phyloP scores from a whole-genome alignment of 2,113 vertebrate species.

The Nicator chloris region DNA sequence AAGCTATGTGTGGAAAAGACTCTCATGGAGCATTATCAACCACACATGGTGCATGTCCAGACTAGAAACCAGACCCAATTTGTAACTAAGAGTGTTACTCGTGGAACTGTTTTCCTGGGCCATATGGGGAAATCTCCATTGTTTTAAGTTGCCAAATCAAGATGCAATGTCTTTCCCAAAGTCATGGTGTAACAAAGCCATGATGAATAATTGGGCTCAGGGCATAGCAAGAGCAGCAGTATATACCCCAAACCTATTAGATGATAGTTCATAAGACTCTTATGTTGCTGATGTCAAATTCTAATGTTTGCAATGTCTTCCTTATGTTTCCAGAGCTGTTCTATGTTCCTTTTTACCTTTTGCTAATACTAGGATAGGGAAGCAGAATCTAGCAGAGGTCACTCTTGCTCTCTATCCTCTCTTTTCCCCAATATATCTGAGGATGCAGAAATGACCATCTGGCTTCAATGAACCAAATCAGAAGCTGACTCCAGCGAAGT shows the following conservation, averaged over 20 bases:
- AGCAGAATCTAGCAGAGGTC: not conserved
- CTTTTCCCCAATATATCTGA: accelerated
- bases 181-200: not conserved
- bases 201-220: not conserved
- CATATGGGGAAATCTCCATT: not conserved
- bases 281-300: not conserved
- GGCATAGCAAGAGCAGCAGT: not conserved
- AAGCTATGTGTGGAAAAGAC: not conserved
- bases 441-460: not conserved
- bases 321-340: not conserved
- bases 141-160: not conserved
- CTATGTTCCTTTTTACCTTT: not conserved
- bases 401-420: not conserved
- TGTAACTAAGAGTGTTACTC: not conserved
- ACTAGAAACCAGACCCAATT: not conserved
- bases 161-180: not conserved
- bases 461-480: not conserved
- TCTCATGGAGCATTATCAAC: not conserved
- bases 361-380: not conserved
- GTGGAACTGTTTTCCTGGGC: not conserved
- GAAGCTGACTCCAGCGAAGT: not conserved
- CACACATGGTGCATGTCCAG: not conserved
- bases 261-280: not conserved
- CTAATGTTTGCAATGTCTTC: not conserved
- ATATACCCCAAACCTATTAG: not conserved